Evolutionary conservation across 53 echinoderm and acorn worm species (phyloP).

Genomic region (Stichopus horrens): DNA sequence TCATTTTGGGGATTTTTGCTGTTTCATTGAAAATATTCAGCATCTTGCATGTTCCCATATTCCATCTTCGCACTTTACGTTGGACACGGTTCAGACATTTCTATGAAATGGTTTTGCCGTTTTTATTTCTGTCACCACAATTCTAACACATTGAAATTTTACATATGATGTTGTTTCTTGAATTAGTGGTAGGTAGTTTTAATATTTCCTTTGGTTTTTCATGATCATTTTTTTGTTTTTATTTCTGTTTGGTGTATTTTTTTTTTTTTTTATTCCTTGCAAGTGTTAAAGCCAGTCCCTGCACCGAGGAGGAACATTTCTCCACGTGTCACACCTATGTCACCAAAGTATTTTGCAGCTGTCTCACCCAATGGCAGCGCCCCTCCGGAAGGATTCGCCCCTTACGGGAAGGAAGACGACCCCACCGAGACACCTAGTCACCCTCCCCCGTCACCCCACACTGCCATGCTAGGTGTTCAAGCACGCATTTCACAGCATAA

Average conservation of each 20-base stretch:
- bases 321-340: slow-evolving; percentile 43
- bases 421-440: slow-evolving; percentile 76
- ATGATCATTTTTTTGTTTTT: not conserved
- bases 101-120: not conserved
- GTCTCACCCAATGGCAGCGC: slow-evolving; percentile 46
- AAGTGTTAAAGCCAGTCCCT: slow-evolving; percentile 58
- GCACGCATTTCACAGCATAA: slow-evolving; percentile 65
- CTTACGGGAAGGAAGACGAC: slow-evolving; percentile 52
- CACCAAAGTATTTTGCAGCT: slow-evolving; percentile 27
- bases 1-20: no score
- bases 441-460: slow-evolving; percentile 93
- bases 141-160: not conserved
- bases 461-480: slow-evolving; percentile 84
- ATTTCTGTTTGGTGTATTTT: not conserved
- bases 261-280: not conserved
- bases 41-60: not conserved
- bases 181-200: not conserved
- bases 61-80: not conserved
- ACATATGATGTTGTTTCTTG: not conserved
- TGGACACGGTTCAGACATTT: not conserved
- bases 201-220: not conserved
- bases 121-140: not conserved
- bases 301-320: slow-evolving; percentile 52
- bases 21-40: not conserved
- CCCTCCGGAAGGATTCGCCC: slow-evolving; percentile 54